Percentiles rank a stretch among this genome's conserved stretches.
Evolutionary conservation across 2,888 invertebrate species (phyloP).

Genomic region (Aphidoletes aphidimyza): DNA sequence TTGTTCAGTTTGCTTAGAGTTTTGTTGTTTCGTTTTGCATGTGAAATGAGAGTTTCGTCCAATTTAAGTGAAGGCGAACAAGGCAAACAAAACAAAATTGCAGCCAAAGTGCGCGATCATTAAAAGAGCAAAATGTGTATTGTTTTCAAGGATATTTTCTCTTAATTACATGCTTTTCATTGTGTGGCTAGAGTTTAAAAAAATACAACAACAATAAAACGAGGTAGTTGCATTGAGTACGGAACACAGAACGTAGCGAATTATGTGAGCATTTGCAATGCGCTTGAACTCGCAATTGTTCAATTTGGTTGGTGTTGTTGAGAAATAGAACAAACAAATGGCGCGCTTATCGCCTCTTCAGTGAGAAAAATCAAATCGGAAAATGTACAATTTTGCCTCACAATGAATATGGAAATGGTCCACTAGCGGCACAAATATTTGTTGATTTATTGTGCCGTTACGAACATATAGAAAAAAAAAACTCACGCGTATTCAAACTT

Average conservation of each 20-base stretch:
- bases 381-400: constrained; percentile 44
- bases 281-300: background rate
- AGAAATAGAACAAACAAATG: background rate
- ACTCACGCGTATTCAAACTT: no score
- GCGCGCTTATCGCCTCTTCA: constrained; percentile 15
- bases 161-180: constrained; percentile 22
- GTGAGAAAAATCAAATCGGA: constrained; percentile 44
- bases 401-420: constrained; percentile 53
- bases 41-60: background rate
- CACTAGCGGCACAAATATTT: constrained; percentile 39
- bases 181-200: background rate
- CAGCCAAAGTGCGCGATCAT: background rate
- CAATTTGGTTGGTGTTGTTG: constrained; percentile 35
- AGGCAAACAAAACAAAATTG: background rate
- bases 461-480: no score
- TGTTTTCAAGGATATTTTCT: constrained; percentile 43
- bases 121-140: constrained; percentile 41
- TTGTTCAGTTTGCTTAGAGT: background rate
- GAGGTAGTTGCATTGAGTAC: background rate
- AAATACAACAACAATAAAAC: constrained; percentile 18
- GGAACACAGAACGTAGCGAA: no score
- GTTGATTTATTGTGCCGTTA: background rate
- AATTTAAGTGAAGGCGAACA: background rate
- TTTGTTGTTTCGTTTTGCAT: constrained; percentile 37
- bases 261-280: constrained; percentile 10